phyloP scores from a whole-genome alignment of 1,140 invertebrate species.

The Pararge aegeria region DNA sequence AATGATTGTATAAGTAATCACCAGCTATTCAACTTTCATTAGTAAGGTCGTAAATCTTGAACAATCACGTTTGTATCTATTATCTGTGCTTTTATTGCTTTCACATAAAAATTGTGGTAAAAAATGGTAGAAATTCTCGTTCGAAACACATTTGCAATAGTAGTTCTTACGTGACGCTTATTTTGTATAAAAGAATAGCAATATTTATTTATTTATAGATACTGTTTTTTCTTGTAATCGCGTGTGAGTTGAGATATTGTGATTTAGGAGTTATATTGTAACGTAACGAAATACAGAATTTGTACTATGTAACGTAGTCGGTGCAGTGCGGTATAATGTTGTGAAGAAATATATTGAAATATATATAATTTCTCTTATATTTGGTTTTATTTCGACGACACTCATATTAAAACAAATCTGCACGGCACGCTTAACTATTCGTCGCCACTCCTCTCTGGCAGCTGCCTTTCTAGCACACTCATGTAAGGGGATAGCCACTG shows the following conservation, averaged over 20 bases:
- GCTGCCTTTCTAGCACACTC: no score
- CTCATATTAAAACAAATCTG: no score
- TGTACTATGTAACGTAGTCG: conserved; percentile 46
- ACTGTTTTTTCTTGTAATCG: conserved; percentile 41
- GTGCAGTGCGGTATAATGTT: conserved; percentile 46
- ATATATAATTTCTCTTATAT: conserved; percentile 70
- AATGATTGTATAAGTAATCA: no score
- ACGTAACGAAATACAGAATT: conserved; percentile 31
- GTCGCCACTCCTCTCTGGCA: no score
- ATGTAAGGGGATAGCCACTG: no score
- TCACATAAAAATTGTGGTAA: background rate
- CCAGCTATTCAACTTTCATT: no score
- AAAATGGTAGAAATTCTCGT: conserved; percentile 9
- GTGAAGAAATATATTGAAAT: conserved; percentile 66
- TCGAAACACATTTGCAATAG: conserved; percentile 13
- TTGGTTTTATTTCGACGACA: conserved; percentile 39
- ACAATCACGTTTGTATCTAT: no score
- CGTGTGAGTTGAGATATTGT: conserved; percentile 45
- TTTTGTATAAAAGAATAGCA: conserved; percentile 56
- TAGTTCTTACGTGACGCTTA: conserved; percentile 40
- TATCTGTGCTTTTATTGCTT: no score
- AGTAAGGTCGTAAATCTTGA: no score
- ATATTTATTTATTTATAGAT: conserved; percentile 64
- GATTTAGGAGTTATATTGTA: conserved; percentile 42
- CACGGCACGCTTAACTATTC: no score